Percentiles rank a stretch among this genome's conserved stretches.
Evolutionary conservation across 2,113 vertebrate species (phyloP).

Genomic region (Coracopsis vasa): DNA sequence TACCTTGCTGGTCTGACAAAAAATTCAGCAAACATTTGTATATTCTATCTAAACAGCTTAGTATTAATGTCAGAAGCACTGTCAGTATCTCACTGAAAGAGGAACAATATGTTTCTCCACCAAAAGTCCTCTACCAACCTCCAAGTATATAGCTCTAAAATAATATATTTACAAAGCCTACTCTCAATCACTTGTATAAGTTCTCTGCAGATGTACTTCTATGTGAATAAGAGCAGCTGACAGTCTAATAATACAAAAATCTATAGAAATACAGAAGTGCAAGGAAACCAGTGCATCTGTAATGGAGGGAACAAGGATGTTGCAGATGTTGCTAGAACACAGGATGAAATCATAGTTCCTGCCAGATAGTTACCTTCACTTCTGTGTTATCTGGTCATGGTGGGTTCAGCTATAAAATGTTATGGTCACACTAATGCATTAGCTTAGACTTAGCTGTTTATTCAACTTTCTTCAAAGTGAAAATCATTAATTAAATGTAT

Average conservation of each 20-base stretch:
- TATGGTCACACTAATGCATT: background rate
- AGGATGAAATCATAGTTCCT: background rate
- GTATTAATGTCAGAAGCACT: background rate
- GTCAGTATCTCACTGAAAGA: background rate
- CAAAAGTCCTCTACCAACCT: background rate
- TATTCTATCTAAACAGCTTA: background rate
- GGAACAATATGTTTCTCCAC: background rate
- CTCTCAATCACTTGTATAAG: background rate
- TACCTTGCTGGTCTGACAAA: background rate
- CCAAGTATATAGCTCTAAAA: background rate
- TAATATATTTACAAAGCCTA: background rate
- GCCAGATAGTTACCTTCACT: background rate
- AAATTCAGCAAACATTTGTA: fast-evolving
- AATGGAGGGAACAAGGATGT: background rate
- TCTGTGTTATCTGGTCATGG: background rate
- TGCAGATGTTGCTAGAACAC: background rate
- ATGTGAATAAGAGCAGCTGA: background rate
- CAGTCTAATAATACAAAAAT: background rate
- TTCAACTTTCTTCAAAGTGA: background rate
- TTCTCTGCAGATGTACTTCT: background rate
- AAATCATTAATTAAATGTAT: background rate
- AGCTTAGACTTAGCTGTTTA: background rate
- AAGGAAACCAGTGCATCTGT: background rate
- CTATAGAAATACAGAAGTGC: background rate
- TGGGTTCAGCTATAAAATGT: background rate